Evolutionary conservation across 2,797 vertebrate species (phyloP), one percentile per base, ranked within the genome.

Genomic region (Myiothlypis chrysogaster): DNA sequence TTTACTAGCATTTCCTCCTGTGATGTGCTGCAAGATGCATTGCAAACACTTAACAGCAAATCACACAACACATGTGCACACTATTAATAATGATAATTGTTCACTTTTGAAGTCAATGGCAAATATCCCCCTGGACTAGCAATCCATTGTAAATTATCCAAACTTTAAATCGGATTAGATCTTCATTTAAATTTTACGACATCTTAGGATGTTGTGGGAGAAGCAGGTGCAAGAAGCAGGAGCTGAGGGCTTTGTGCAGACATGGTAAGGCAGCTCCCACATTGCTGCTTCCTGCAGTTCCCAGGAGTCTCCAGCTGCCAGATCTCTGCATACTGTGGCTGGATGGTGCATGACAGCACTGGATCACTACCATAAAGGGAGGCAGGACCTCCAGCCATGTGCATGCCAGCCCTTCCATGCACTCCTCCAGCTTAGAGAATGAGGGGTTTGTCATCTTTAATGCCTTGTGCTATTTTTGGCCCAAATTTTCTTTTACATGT

Each of bases 81-180:
- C 10, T 60, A 47, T 79, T 77, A 82, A 44, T 83, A 81, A 75
- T 4, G 18, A 41, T 57, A 28, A n/a, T 79, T 89, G 89, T 52
- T 95, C 77, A 82, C 46, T 60, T 88, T 84, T 89, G 63, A 90
- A 90, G 64, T 89, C 72, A 46, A 5, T 39, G 14, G 50, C 69
- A 72, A 72, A 78, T 75, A 59, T 94, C 49, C 25, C 47, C 12
- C 10, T 61, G 57, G 76, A 69, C 61, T 43, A 32, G 27, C 52
- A 88, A 76, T 76, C 73, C 41, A 34, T 16, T 75, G 47, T 65
- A 88, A 83, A 83, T 69, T 8, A 76, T 56, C 55, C 88, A 76
- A 89, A 86, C 55, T 87, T 85, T 71, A 87, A 92, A 92, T 88
- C 19, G 69, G 57, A 78, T 83, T 71, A 77, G 57, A 72, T 75